These are phyloP conservation scores for Phrynosoma blainvillii DNA, from an alignment of 2,113 vertebrate species.

Conservation along the genomic window DNA sequence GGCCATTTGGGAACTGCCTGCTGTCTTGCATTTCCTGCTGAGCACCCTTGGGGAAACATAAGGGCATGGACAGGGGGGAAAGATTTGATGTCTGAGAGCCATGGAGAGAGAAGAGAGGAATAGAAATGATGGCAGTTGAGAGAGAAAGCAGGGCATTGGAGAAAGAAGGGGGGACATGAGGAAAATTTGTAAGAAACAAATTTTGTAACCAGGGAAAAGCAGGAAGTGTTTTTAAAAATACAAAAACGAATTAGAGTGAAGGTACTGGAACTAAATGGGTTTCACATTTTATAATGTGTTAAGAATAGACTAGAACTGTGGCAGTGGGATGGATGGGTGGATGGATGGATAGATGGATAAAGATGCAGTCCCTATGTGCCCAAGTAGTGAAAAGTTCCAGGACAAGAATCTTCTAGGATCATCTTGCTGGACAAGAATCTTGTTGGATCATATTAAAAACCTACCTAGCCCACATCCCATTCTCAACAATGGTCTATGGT, in stretches of 20 bases:
- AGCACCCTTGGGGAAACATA: not conserved
- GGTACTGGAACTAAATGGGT: not conserved
- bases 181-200: not conserved
- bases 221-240: not conserved
- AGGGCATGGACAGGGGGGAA: constrained; percentile 2
- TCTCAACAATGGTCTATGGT: too few relatives aligned
- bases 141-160: not conserved
- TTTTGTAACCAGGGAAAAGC: not conserved
- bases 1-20: constrained; percentile 1
- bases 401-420: not conserved
- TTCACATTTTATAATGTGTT: not conserved
- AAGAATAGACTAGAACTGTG: not conserved
- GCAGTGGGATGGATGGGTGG: not conserved
- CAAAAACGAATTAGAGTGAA: not conserved
- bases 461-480: too few relatives aligned
- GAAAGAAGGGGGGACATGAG: not conserved
- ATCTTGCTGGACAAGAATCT: too few relatives aligned
- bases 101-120: not conserved
- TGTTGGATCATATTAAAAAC: too few relatives aligned
- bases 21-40: fast-evolving
- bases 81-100: not conserved
- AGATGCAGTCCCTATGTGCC: not conserved
- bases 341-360: not conserved
- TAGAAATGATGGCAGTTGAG: constrained; percentile 2
- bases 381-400: not conserved